These are phyloP conservation scores for Heliconius eleuchia DNA, from an alignment of 1,140 invertebrate genomes.

Conservation along the genomic window DNA sequence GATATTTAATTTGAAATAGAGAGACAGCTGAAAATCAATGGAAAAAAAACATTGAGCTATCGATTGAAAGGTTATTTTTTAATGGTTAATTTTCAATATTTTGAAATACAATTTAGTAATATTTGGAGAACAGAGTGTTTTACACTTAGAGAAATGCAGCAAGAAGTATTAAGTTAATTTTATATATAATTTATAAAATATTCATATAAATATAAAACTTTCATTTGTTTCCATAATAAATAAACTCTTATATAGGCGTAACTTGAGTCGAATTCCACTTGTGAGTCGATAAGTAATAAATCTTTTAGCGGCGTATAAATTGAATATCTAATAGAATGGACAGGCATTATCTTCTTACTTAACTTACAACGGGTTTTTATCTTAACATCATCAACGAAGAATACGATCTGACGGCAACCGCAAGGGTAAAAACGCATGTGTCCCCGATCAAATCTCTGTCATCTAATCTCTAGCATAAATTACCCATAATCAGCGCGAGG, in stretches of 20 bases:
- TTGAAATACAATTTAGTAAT: too few relatives aligned
- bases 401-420: constrained; percentile 36
- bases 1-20: too few relatives aligned
- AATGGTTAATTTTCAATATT: too few relatives aligned
- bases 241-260: background rate
- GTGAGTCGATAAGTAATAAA: constrained; percentile 8
- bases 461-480: constrained; percentile 49
- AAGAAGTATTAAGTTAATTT: too few relatives aligned
- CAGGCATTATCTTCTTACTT: constrained; percentile 18
- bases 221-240: background rate
- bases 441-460: constrained; percentile 37
- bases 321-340: constrained; percentile 24
- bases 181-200: too few relatives aligned
- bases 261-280: background rate
- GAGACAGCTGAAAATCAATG: too few relatives aligned
- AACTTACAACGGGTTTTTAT: constrained; percentile 38
- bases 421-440: constrained; percentile 37
- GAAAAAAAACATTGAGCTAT: too few relatives aligned
- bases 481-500: constrained; percentile 44
- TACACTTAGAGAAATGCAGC: too few relatives aligned
- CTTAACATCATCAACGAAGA: constrained; percentile 30
- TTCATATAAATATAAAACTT: too few relatives aligned
- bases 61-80: too few relatives aligned
- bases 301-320: constrained; percentile 14
- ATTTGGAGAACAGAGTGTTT: too few relatives aligned